Percentiles rank a stretch among this genome's conserved stretches.
phyloP scores from a whole-genome alignment of 2,113 vertebrate species.

The Suncus etruscus region DNA sequence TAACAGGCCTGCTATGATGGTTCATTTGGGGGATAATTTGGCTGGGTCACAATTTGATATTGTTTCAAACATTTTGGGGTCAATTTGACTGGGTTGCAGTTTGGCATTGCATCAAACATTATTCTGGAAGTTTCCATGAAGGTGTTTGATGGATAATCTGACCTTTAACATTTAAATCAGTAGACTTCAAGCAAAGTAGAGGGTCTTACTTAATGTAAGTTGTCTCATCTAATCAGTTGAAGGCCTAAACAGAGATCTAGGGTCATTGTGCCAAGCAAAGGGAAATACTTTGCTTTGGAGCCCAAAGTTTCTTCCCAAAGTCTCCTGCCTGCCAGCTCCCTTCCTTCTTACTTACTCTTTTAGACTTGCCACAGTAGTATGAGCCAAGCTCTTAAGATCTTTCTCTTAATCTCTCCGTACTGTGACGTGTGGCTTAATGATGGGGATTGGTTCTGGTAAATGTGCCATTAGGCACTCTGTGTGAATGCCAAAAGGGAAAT shows the following conservation, averaged over 20 bases:
- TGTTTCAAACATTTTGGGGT: not conserved
- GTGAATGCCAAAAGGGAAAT: not conserved
- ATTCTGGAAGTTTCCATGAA: constrained; percentile 13
- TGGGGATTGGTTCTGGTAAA: not conserved
- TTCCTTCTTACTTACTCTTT: not conserved
- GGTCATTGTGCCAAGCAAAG: not conserved
- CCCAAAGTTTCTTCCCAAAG: not conserved
- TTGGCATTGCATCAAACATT: not conserved
- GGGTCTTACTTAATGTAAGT: not conserved
- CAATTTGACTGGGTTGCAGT: not conserved
- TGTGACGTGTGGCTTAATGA: not conserved
- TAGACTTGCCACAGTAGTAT: not conserved
- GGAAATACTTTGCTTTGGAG: not conserved
- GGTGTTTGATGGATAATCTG: not conserved
- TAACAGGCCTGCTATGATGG: not conserved
- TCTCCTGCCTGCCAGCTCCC: not conserved
- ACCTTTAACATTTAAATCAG: constrained; percentile 15
- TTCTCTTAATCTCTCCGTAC: not conserved
- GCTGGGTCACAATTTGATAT: not conserved
- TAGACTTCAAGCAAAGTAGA: constrained; percentile 7
- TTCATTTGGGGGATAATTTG: not conserved
- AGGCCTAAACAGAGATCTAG: not conserved
- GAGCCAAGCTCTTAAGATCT: constrained; percentile 49
- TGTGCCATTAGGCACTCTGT: not conserved
- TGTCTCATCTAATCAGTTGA: not conserved